Evolutionary conservation across 2,113 vertebrate genomes (phyloP).

Genomic region (Oryzias curvinotus): DNA sequence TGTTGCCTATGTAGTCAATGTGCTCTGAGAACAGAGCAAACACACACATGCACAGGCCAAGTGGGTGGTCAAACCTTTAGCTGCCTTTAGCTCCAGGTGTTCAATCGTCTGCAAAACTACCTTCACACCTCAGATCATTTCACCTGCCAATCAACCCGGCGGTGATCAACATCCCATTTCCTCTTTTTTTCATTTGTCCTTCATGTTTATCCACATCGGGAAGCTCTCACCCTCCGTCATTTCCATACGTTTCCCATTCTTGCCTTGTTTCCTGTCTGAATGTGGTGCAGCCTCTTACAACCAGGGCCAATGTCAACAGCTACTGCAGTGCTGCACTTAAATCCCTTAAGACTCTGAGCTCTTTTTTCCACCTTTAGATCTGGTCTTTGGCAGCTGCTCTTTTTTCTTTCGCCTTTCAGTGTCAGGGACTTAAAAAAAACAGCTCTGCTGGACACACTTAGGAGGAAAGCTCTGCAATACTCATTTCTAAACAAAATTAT

Average conservation of each 20-base stretch:
- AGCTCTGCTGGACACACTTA: background rate
- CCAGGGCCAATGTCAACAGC: slow-evolving; percentile 31
- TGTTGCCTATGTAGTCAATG: background rate
- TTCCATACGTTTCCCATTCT: slow-evolving; percentile 45
- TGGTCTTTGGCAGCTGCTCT: slow-evolving; percentile 18
- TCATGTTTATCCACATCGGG: slow-evolving; percentile 1
- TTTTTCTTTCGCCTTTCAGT: slow-evolving; percentile 27
- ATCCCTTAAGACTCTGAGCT: slow-evolving; percentile 8
- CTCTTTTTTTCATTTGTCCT: slow-evolving; percentile 7
- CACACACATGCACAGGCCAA: slow-evolving; percentile 8
- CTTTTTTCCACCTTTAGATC: background rate
- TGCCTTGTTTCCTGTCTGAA: slow-evolving; percentile 32
- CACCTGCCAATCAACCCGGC: slow-evolving; percentile 45
- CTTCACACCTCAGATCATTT: slow-evolving; percentile 20
- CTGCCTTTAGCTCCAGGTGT: slow-evolving; percentile 56
- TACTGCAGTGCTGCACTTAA: slow-evolving; percentile 3
- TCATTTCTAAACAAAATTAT: background rate
- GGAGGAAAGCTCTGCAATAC: slow-evolving; percentile 4
- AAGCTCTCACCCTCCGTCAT: slow-evolving; percentile 4
- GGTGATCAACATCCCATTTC: slow-evolving; percentile 45
- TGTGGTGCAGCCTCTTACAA: slow-evolving; percentile 22
- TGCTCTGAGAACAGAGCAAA: background rate
- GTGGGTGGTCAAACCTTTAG: slow-evolving; percentile 61
- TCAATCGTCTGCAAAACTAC: slow-evolving; percentile 21
- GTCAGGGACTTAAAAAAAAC: slow-evolving; percentile 4